These are phyloP conservation scores for Tricholaema leucomelas DNA, from an alignment of 2,113 vertebrate genomes.

Conservation along the genomic window DNA sequence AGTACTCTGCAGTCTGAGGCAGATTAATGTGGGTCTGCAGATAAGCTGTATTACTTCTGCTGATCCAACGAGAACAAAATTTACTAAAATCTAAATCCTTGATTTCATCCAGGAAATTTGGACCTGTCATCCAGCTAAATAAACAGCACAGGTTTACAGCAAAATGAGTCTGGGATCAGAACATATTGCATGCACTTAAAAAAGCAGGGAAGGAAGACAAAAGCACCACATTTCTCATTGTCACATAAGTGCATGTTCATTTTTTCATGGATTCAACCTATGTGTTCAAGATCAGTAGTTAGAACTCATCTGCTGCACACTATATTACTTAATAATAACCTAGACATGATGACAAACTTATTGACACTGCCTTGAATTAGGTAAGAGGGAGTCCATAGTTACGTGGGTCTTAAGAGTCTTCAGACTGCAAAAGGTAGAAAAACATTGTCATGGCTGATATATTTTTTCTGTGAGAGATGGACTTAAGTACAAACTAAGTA, in stretches of 20 bases:
- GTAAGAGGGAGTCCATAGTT: background rate
- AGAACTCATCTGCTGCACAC: background rate
- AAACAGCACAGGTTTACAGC: background rate
- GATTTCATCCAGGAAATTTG: background rate
- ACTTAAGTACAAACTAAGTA: background rate
- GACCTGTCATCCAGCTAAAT: background rate
- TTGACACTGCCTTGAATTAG: background rate
- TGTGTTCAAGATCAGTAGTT: background rate
- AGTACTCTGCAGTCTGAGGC: background rate
- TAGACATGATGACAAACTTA: background rate
- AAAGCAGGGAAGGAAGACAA: background rate
- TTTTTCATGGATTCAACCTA: background rate
- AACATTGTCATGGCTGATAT: background rate
- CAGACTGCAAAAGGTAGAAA: background rate
- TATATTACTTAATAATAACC: background rate
- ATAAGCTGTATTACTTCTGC: background rate
- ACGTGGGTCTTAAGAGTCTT: background rate
- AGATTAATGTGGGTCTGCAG: background rate
- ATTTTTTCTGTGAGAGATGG: background rate
- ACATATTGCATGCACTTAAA: background rate
- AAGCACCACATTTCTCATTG: background rate
- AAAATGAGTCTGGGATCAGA: background rate
- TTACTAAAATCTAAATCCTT: background rate
- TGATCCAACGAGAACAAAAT: background rate
- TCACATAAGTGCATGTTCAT: background rate